Conservation (phyloP, 2,797 vertebrate species). For the Argentina silus region DNA sequence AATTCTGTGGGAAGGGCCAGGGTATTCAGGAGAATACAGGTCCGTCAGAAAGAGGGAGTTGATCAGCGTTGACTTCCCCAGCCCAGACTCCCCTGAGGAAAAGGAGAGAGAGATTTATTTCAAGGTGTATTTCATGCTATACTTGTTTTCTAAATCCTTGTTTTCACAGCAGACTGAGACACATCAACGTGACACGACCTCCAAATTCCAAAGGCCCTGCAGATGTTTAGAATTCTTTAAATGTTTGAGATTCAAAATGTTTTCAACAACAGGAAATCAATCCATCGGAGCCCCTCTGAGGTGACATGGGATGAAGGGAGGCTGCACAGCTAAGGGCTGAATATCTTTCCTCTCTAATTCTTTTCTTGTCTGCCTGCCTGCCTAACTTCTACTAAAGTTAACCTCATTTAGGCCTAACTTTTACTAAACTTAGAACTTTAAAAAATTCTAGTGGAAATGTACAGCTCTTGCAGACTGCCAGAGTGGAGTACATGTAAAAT, state of each 20-base stretch:
- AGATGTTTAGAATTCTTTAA: slow-evolving; percentile 49
- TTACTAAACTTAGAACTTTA: background rate
- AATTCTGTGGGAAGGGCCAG: slow-evolving; percentile 94
- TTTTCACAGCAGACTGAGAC: slow-evolving; percentile 31
- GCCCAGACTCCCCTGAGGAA: slow-evolving; percentile 89
- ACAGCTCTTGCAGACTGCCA: background rate
- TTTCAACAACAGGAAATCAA: slow-evolving; percentile 50
- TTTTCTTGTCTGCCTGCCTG: slow-evolving; percentile 52
- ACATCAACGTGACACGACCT: slow-evolving; percentile 38
- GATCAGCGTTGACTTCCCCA: slow-evolving; percentile 97
- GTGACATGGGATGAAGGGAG: slow-evolving; percentile 37
- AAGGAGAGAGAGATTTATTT: slow-evolving; percentile 13
- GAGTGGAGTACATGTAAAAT: background rate
- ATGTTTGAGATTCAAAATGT: slow-evolving; percentile 44
- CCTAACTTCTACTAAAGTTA: background rate
- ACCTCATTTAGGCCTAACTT: too few relatives aligned
- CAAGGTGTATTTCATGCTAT: slow-evolving; percentile 42
- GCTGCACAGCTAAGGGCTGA: slow-evolving; percentile 25
- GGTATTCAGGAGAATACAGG: slow-evolving; percentile 94
- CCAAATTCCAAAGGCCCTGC: slow-evolving; percentile 43
- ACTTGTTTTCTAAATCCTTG: slow-evolving; percentile 32
- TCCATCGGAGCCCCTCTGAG: slow-evolving; percentile 26
- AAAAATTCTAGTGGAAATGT: background rate
- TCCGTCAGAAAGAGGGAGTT: slow-evolving; percentile 98
- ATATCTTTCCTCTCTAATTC: slow-evolving; percentile 44